Conservation (phyloP, 2,888 invertebrate genomes). For the Xestia xanthographa region DNA sequence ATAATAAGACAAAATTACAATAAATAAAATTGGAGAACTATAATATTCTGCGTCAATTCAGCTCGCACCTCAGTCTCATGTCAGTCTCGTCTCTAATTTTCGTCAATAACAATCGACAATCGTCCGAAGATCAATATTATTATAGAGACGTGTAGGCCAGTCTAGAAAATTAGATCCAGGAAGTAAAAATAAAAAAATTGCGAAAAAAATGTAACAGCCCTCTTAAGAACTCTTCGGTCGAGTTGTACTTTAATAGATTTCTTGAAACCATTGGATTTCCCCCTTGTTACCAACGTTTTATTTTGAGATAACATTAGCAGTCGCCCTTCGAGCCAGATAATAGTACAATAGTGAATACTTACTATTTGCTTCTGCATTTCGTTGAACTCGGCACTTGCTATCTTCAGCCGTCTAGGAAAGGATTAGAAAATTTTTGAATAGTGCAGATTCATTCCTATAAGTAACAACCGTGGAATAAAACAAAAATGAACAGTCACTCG, state of each 20-base stretch:
- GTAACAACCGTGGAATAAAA: neutral
- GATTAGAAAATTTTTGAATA: neutral
- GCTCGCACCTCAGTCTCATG: too few species aligned
- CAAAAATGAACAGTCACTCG: neutral
- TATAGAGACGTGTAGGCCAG: too few species aligned
- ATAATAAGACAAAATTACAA: too few species aligned
- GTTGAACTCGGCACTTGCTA: neutral
- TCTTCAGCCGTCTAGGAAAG: neutral
- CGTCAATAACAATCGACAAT: too few species aligned
- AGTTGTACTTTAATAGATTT: conserved; percentile 1
- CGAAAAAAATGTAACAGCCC: too few species aligned
- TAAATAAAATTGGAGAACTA: too few species aligned
- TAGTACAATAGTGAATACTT: neutral
- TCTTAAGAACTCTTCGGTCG: neutral
- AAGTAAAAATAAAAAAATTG: too few species aligned
- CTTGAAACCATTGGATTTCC: neutral
- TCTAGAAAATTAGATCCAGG: too few species aligned
- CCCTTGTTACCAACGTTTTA: neutral
- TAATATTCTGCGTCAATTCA: too few species aligned
- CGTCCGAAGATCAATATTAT: too few species aligned
- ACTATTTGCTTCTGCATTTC: neutral
- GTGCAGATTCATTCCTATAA: neutral
- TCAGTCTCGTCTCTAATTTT: too few species aligned
- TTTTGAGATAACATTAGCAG: neutral
- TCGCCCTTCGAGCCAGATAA: neutral